Percentiles rank a stretch among this genome's conserved stretches.
These are phyloP conservation scores for Dunckerocampus dactyliophorus DNA, from an alignment of 2,113 vertebrate species.

Conservation along the genomic window DNA sequence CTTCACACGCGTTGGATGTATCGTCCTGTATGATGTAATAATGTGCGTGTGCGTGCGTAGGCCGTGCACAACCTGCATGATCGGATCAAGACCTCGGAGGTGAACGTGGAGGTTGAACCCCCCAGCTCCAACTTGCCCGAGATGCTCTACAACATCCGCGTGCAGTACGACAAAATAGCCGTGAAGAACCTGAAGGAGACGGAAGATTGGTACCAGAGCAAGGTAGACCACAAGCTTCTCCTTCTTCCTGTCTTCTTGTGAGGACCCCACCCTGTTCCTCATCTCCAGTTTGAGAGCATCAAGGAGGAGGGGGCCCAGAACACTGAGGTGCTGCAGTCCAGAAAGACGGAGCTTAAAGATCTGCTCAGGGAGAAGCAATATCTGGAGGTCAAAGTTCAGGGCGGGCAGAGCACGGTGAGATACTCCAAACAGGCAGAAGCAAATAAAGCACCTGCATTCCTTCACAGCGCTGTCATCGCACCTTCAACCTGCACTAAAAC, in stretches of 20 bases:
- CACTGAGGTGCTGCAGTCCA: constrained; percentile 51
- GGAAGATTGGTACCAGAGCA: constrained; percentile 70
- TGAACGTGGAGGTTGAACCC: constrained; percentile 71
- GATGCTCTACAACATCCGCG: constrained; percentile 66
- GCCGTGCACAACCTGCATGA: constrained; percentile 61
- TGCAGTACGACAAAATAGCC: constrained; percentile 72
- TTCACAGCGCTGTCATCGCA: no score
- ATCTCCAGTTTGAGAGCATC: constrained; percentile 67
- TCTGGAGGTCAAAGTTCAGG: constrained; percentile 65
- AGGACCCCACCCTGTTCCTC: not conserved
- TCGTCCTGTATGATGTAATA: not conserved
- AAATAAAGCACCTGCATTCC: no score
- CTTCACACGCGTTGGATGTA: no score
- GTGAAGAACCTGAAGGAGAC: constrained; percentile 74
- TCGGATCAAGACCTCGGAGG: constrained; percentile 68
- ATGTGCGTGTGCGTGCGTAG: constrained; percentile 35
- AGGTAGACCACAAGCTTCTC: constrained; percentile 43
- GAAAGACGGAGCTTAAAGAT: constrained; percentile 50
- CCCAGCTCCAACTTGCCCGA: constrained; percentile 68
- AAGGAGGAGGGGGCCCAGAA: constrained; percentile 63
- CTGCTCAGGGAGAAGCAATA: constrained; percentile 53
- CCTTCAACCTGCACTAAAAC: no score
- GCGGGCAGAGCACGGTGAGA: constrained; percentile 55
- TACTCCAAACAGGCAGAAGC: no score
- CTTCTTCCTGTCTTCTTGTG: not conserved